Evolutionary conservation across 2,888 invertebrate genomes (phyloP).

Genomic region (Autographa pulchrina): DNA sequence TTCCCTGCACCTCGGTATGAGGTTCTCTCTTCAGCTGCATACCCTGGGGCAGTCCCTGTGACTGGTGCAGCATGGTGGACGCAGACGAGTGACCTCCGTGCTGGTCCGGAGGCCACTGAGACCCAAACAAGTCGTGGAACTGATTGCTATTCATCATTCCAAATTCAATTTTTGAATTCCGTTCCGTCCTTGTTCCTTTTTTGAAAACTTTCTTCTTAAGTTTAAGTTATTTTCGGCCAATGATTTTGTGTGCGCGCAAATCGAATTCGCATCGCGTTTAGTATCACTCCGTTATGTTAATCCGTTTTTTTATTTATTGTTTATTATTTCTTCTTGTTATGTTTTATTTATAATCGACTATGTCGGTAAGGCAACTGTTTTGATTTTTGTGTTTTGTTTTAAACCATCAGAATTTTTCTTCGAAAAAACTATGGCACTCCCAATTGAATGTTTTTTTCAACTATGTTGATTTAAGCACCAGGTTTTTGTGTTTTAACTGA

Average conservation of each 20-base stretch:
- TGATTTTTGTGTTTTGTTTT: conserved; percentile 47
- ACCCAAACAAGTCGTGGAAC: conserved; percentile 86
- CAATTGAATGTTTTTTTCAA: conserved; percentile 72
- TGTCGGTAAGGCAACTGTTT: conserved; percentile 86
- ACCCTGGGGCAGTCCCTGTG: conserved; percentile 71
- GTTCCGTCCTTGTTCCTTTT: conserved; percentile 51
- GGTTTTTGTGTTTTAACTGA: conserved; percentile 77
- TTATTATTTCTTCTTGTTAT: conserved; percentile 51
- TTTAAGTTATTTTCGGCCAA: conserved; percentile 80
- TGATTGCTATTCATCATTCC: conserved; percentile 84
- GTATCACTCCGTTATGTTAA: conserved; percentile 75
- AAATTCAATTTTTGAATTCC: conserved; percentile 62
- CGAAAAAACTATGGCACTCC: conserved; percentile 83
- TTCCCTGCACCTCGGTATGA: conserved; percentile 74
- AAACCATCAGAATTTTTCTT: conserved; percentile 79
- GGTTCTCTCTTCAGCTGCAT: conserved; percentile 84
- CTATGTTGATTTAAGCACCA: conserved; percentile 82
- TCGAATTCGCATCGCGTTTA: conserved; percentile 84
- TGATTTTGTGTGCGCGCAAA: conserved; percentile 73
- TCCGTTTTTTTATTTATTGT: conserved; percentile 60
- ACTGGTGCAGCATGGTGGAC: conserved; percentile 83
- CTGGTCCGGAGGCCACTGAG: conserved; percentile 88
- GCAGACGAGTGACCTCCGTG: conserved; percentile 86
- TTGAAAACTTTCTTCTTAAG: conserved; percentile 41
- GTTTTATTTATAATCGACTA: conserved; percentile 74